phyloP scores from a whole-genome alignment of 2,888 invertebrate species.

The Drosophila atripex region DNA sequence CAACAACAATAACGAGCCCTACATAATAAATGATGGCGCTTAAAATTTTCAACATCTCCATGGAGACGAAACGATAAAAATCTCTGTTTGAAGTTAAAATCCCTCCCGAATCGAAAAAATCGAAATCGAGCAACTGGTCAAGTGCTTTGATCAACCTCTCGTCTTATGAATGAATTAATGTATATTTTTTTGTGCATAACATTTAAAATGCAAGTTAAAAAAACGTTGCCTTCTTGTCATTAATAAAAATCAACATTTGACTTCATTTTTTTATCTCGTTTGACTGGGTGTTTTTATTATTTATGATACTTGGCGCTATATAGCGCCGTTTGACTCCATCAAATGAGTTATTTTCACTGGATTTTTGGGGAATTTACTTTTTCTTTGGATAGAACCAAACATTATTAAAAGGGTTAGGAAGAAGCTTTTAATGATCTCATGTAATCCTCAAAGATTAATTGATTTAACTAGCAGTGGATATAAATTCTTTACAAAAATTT shows the following conservation, averaged over 20 bases:
- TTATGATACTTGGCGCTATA: conserved; percentile 71
- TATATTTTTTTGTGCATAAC: conserved; percentile 50
- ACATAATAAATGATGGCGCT: conserved; percentile 83
- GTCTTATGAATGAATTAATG: conserved; percentile 75
- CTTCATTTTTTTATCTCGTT: conserved; percentile 31
- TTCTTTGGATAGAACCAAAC: conserved; percentile 11
- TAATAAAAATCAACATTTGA: conserved; percentile 61
- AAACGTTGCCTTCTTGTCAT: conserved; percentile 63
- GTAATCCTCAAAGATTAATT: conserved; percentile 51
- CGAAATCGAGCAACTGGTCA: conserved; percentile 49
- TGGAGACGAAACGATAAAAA: conserved; percentile 68
- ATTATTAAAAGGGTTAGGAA: background rate
- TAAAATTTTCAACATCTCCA: conserved; percentile 78
- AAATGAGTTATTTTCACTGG: conserved; percentile 24
- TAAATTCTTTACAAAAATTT: background rate
- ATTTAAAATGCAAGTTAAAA: conserved; percentile 59
- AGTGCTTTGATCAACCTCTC: conserved; percentile 51
- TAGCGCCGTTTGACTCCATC: conserved; percentile 52
- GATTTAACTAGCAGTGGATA: background rate
- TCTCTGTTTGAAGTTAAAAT: conserved; percentile 59
- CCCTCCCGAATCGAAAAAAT: conserved; percentile 37
- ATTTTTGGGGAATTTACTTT: conserved; percentile 2
- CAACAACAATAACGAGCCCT: conserved; percentile 60
- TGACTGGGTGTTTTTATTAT: conserved; percentile 68
- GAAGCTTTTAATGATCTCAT: conserved; percentile 23